Conservation (phyloP, 2,113 vertebrate genomes). For the Chloebia gouldiae region DNA sequence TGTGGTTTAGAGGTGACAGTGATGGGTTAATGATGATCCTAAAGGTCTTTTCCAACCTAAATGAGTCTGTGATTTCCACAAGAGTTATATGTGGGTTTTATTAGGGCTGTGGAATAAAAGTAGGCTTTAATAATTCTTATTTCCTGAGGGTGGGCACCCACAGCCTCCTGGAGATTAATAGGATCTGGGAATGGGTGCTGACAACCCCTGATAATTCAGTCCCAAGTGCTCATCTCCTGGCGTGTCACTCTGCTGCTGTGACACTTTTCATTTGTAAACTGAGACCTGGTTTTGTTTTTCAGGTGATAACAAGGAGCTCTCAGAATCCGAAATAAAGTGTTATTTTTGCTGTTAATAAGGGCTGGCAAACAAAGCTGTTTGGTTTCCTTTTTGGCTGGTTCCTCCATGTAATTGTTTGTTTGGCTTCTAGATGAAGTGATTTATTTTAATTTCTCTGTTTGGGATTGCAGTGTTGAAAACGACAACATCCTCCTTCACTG, state of each 20-base stretch:
- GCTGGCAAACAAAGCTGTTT: constrained; percentile 12
- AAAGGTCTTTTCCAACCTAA: not conserved
- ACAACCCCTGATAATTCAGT: not conserved
- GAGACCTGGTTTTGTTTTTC: not conserved
- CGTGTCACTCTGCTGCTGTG: not conserved
- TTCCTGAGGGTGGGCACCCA: not conserved
- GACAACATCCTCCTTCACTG: not conserved
- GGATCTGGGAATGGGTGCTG: not conserved
- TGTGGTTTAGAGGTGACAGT: not conserved
- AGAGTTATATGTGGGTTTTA: not conserved
- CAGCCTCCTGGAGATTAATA: not conserved
- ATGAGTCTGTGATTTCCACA: not conserved
- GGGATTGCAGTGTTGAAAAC: constrained; percentile 4
- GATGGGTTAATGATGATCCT: not conserved
- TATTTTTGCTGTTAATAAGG: constrained; percentile 24
- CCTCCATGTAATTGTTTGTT: constrained; percentile 37
- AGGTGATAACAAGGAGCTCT: constrained; percentile 16
- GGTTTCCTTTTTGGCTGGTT: constrained; percentile 29
- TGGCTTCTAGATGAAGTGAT: constrained; percentile 46
- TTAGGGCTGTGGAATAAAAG: not conserved
- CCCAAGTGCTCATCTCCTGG: not conserved
- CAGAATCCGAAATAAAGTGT: constrained; percentile 18
- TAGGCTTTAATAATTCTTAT: not conserved
- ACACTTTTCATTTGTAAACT: not conserved
- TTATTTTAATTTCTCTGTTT: constrained; percentile 44